These are phyloP conservation scores for Grallaria varia DNA, from an alignment of 2,113 vertebrate genomes.

Conservation along the genomic window DNA sequence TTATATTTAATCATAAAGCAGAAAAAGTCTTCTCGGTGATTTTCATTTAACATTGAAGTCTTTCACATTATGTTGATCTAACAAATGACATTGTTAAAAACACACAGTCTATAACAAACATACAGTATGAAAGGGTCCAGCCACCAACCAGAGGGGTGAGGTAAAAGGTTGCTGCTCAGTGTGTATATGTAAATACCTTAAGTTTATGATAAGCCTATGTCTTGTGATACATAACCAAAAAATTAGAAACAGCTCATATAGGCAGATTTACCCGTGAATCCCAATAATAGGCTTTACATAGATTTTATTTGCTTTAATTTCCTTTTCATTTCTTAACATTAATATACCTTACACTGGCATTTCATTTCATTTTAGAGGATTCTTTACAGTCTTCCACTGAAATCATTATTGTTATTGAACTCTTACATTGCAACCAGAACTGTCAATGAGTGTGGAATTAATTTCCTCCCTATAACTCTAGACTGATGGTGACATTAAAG, in stretches of 20 bases:
- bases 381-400: not conserved
- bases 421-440: not conserved
- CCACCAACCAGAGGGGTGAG: rapidly evolving
- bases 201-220: not conserved
- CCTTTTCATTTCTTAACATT: not conserved
- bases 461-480: conserved; percentile 11
- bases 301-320: conserved; percentile 23
- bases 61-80: not conserved
- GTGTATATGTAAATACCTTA: not conserved
- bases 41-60: not conserved
- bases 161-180: not conserved
- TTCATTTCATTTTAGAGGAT: not conserved
- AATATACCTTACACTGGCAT: not conserved
- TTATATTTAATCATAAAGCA: not conserved
- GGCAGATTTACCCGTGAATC: not conserved
- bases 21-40: not conserved
- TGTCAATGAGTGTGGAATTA: not conserved
- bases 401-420: not conserved
- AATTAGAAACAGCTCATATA: not conserved
- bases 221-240: not conserved
- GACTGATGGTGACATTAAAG: not conserved
- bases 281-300: not conserved
- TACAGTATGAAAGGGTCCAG: not conserved
- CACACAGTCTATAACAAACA: not conserved
- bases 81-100: not conserved